These are phyloP conservation scores for Odontesthes bonariensis DNA, from an alignment of 2,113 vertebrate species.

Conservation along the genomic window DNA sequence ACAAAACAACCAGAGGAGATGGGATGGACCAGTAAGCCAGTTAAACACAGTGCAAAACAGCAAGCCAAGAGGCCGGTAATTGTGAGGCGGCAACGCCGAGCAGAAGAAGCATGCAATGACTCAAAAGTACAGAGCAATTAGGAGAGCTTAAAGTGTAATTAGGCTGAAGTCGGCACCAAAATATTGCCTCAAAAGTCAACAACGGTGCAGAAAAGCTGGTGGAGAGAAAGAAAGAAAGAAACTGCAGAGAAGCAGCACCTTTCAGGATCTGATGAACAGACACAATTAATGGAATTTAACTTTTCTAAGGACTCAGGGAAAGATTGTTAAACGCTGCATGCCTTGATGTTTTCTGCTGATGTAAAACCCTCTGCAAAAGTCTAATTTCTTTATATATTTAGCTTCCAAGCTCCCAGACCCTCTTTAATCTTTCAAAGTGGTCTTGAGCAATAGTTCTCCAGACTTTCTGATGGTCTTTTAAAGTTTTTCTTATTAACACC, in stretches of 20 bases:
- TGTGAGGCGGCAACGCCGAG: slow-evolving; percentile 11
- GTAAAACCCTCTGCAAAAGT: background rate
- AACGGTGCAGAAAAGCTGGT: background rate
- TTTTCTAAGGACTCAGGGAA: background rate
- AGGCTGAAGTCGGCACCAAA: slow-evolving; percentile 38
- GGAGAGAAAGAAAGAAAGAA: background rate
- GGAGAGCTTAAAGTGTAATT: slow-evolving; percentile 52
- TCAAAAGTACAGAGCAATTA: slow-evolving; percentile 57
- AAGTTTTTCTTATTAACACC: too few relatives aligned
- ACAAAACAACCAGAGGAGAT: background rate
- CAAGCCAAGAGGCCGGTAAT: background rate
- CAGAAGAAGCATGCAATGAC: slow-evolving; percentile 8
- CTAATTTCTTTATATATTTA: too few relatives aligned
- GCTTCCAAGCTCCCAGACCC: too few relatives aligned
- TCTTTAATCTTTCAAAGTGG: too few relatives aligned
- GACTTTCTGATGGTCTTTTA: too few relatives aligned
- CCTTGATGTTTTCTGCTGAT: background rate
- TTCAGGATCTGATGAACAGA: background rate
- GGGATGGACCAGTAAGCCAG: background rate
- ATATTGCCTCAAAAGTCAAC: slow-evolving; percentile 38
- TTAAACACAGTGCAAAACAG: background rate
- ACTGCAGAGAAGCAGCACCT: slow-evolving; percentile 2
- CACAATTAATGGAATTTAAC: background rate
- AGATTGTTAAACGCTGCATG: background rate
- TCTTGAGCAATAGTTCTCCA: too few relatives aligned